Conservation (phyloP, 1,140 invertebrate genomes). For the Papilio polytes region DNA sequence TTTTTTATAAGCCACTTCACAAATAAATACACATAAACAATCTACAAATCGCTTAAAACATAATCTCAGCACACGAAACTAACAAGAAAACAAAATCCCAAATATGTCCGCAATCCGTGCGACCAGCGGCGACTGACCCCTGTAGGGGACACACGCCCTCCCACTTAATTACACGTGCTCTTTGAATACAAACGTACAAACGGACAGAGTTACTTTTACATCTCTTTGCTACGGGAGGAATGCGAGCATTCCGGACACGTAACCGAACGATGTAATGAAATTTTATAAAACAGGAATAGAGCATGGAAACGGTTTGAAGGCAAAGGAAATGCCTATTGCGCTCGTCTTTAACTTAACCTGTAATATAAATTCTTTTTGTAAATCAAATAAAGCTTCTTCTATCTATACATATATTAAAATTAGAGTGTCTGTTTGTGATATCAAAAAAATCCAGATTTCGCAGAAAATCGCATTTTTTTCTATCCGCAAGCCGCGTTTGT, state of each 20-base stretch:
- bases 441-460: too few relatives aligned
- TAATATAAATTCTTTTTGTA: neutral
- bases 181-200: constrained; percentile 10
- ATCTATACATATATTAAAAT: too few relatives aligned
- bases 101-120: constrained; percentile 18
- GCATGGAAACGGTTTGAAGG: neutral
- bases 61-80: neutral
- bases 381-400: neutral
- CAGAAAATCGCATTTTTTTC: too few relatives aligned
- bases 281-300: constrained; percentile 9
- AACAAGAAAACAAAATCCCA: neutral
- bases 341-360: neutral
- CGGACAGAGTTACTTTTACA: constrained; percentile 25
- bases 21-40: too few relatives aligned
- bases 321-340: constrained; percentile 1
- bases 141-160: constrained; percentile 20
- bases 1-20: too few relatives aligned
- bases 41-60: neutral
- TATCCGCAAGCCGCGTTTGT: too few relatives aligned
- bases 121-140: neutral
- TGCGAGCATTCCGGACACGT: constrained; percentile 21
- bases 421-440: too few relatives aligned
- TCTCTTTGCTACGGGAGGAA: constrained; percentile 5
- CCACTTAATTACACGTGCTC: constrained; percentile 27
- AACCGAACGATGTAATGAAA: constrained; percentile 15